Evolutionary conservation across 2,888 invertebrate genomes (phyloP), one percentile per base, ranked within the genome.

Genomic region (Oligia fasciuncula): DNA sequence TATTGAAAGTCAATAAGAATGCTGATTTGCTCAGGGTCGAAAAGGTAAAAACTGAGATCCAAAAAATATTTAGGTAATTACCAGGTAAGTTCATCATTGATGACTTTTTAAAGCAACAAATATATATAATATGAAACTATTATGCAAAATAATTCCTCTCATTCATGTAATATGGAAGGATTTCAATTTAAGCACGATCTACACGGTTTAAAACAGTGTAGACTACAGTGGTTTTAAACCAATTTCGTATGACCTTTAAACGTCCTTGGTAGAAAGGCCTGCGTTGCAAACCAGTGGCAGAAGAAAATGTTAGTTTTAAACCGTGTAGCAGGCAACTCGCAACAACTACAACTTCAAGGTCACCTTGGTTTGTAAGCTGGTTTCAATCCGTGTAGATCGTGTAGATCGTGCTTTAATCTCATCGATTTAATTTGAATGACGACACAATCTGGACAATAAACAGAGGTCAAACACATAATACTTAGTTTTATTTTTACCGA

Each of bases 381-480:
- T 29, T 29, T 29, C 29, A 29, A 29, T 1, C 29, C 29, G 29
- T 29, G 29, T 29, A 29, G 29, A 29, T 29, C 29, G 29, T 29
- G 29, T 29, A 29, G 29, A 29, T 29, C 29, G 29, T 29, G 29
- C 29, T 29, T 29, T 29, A 68, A 60, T 29, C 3, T 62, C 8
- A 65, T 43, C 57, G n/a, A 54, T 65, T 65, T 62, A 8, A 73
- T 85, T 82, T 71, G 35, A 85, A 65, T 73, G 72, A 76, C 23
- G 29, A 70, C 14, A 29, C 63, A 23, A 60, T 35, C 14, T 66
- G 19, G 9, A 75, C 73, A 43, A 23, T 29, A 63, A 11, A 6
- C 23, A 60, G 54, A 87, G 85, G 82, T 87, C 77, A 87, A 69
- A 70, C n/a, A 67, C 46, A 71, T 85, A 75, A 77, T 70, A 9